phyloP scores from a whole-genome alignment of 2,113 vertebrate species.

The Megaptera novaeangliae region DNA sequence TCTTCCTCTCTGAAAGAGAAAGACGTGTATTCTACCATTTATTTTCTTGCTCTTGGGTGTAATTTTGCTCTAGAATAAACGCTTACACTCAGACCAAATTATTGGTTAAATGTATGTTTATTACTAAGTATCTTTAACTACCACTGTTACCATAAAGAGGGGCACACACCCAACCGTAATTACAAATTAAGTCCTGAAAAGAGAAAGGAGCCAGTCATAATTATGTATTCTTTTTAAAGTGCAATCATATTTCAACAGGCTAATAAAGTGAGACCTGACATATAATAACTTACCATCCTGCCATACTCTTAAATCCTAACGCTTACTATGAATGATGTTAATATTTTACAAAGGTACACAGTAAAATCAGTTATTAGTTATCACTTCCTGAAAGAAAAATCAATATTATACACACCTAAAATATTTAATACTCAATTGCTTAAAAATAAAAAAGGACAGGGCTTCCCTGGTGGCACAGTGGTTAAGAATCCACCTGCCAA shows the following conservation, averaged over 20 bases:
- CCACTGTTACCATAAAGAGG: constrained; percentile 22
- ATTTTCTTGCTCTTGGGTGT: background rate
- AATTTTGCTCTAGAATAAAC: constrained; percentile 22
- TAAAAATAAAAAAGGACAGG: background rate
- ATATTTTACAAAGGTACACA: constrained; percentile 10
- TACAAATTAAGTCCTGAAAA: constrained; percentile 57
- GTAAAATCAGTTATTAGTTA: background rate
- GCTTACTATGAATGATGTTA: constrained; percentile 10
- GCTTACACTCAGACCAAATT: constrained; percentile 16
- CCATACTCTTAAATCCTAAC: constrained; percentile 22
- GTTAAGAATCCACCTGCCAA: no score
- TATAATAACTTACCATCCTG: constrained; percentile 16
- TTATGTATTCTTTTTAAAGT: constrained; percentile 50
- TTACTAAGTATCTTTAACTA: constrained; percentile 51
- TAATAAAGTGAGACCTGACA: constrained; percentile 64
- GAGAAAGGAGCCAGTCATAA: constrained; percentile 38
- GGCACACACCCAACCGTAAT: constrained; percentile 19
- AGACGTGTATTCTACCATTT: background rate
- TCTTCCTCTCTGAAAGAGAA: background rate
- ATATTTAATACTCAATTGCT: constrained; percentile 24
- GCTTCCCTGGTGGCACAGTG: no score
- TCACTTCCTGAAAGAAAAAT: background rate
- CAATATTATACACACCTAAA: background rate
- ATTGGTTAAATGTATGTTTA: constrained; percentile 7
- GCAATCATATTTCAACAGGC: constrained; percentile 52